Evolutionary conservation across 2,797 vertebrate species (phyloP).

Genomic region (Schizothorax lantsangensis): DNA sequence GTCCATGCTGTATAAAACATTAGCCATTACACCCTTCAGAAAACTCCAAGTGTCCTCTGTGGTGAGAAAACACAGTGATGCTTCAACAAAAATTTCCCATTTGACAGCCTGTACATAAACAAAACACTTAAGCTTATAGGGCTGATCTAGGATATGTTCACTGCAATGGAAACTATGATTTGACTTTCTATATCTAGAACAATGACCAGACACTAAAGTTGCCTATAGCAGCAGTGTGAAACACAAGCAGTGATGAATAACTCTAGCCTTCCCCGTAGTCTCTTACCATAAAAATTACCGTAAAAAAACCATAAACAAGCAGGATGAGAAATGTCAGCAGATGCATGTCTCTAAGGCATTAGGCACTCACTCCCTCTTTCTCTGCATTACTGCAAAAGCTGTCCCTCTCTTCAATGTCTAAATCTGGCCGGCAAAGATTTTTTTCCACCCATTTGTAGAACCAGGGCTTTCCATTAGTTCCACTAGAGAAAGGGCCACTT

Average conservation of each 20-base stretch:
- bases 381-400: conserved; percentile 69
- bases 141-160: neutral
- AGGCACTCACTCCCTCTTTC: conserved; percentile 54
- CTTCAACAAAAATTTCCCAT: neutral
- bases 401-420: conserved; percentile 65
- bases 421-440: conserved; percentile 68
- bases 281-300: conserved; percentile 63
- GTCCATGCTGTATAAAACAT: neutral
- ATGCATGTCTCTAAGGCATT: conserved; percentile 65
- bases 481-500: conserved; percentile 69
- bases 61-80: neutral
- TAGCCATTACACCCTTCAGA: neutral
- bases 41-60: neutral
- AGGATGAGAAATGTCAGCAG: conserved; percentile 78
- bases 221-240: conserved; percentile 40
- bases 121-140: neutral
- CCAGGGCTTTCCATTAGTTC: conserved; percentile 72
- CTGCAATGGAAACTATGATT: neutral
- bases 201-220: conserved; percentile 20
- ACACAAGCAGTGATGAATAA: conserved; percentile 67
- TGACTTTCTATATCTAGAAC: conserved; percentile 16
- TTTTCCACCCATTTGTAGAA: conserved; percentile 65
- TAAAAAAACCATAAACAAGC: conserved; percentile 69
- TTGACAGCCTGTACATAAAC: conserved; percentile 7
- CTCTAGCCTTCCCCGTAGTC: conserved; percentile 57